These are phyloP conservation scores for Orientallactaga sibirica DNA, from an alignment of 2,797 vertebrate species.

Conservation along the genomic window DNA sequence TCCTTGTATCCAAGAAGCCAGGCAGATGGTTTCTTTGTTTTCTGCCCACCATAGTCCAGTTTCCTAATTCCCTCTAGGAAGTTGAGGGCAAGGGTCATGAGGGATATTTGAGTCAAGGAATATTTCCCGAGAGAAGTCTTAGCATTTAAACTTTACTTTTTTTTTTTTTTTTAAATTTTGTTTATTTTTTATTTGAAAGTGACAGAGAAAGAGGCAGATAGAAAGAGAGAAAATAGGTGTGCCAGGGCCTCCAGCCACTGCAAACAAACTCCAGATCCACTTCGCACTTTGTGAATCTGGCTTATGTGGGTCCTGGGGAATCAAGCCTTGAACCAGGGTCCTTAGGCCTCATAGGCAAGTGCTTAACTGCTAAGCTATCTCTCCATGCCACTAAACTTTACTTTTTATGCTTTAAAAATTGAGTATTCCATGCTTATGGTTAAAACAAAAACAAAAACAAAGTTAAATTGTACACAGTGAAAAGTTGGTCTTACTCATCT, in stretches of 20 bases:
- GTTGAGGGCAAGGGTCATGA: not conserved
- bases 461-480: not conserved
- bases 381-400: no score
- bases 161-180: not conserved
- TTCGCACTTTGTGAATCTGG: no score
- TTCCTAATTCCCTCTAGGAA: constrained; percentile 29
- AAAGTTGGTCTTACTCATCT: not conserved
- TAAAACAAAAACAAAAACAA: not conserved
- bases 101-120: not conserved
- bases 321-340: no score
- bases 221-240: no score
- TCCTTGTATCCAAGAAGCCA: not conserved
- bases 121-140: constrained; percentile 59
- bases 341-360: no score
- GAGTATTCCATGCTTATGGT: not conserved
- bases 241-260: no score
- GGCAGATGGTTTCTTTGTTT: not conserved
- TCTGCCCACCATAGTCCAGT: not conserved
- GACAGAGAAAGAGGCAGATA: no score
- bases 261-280: no score
- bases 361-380: no score
- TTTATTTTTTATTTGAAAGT: no score
- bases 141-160: constrained; percentile 14
- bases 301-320: no score
- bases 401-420: no score